phyloP scores from a whole-genome alignment of 2,888 invertebrate genomes.

The Smittia sp. region DNA sequence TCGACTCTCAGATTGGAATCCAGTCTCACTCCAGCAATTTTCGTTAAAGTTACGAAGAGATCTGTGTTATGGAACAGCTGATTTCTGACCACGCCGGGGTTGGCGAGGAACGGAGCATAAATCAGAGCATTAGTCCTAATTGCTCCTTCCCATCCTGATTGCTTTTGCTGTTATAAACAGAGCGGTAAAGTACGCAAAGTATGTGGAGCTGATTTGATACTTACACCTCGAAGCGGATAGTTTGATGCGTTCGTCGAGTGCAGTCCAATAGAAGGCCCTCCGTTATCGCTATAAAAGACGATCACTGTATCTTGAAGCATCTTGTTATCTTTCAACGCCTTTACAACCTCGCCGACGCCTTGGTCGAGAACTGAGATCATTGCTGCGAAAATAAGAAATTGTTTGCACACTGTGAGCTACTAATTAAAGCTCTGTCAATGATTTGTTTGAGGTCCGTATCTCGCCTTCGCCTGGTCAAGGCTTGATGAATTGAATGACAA shows the following conservation, averaged over 20 bases:
- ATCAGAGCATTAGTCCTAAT: constrained; percentile 72
- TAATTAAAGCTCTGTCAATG: too few relatives aligned
- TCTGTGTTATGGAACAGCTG: constrained; percentile 66
- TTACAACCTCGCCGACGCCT: constrained; percentile 76
- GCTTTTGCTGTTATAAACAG: constrained; percentile 67
- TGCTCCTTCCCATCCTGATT: constrained; percentile 82
- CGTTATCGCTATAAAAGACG: constrained; percentile 85
- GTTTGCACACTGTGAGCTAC: constrained; percentile 32
- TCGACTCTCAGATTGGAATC: constrained; percentile 50
- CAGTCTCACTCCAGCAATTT: constrained; percentile 47
- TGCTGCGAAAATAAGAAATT: constrained; percentile 57
- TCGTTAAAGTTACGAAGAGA: constrained; percentile 69
- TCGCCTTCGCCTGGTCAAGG: neutral
- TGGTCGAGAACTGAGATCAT: constrained; percentile 83
- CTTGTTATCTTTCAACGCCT: constrained; percentile 62
- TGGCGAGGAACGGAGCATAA: constrained; percentile 61
- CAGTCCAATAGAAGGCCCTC: constrained; percentile 71
- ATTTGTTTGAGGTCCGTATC: too few relatives aligned
- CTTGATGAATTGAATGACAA: too few relatives aligned
- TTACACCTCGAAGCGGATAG: constrained; percentile 73
- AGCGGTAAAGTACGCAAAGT: neutral
- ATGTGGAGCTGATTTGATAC: constrained; percentile 42
- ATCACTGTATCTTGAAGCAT: constrained; percentile 80
- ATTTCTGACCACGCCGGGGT: constrained; percentile 61
- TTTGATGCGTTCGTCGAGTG: constrained; percentile 74